Conservation (phyloP, 2,113 vertebrate species). For the Furnarius figulus region DNA sequence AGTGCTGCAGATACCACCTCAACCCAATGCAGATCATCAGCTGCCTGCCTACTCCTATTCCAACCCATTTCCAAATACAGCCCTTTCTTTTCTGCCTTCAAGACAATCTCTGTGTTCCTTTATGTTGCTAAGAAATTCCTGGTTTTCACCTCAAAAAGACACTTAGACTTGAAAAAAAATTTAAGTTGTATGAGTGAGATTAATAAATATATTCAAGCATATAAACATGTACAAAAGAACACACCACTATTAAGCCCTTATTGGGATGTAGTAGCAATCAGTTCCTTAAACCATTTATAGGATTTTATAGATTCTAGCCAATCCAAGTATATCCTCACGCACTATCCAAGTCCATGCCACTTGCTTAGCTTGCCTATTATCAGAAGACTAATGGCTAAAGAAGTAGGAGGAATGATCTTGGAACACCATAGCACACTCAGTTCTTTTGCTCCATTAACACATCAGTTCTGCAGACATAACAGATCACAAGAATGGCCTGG, state of each 20-base stretch:
- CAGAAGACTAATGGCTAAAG: not conserved
- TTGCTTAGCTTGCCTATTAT: not conserved
- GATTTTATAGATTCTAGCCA: not conserved
- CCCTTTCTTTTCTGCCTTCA: not conserved
- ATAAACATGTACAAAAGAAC: not conserved
- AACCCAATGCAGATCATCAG: fast-evolving
- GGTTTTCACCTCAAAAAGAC: not conserved
- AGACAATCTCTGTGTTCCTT: not conserved
- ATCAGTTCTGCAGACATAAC: not conserved
- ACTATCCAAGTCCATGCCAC: not conserved
- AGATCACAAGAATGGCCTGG: not conserved
- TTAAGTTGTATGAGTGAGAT: not conserved
- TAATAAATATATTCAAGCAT: not conserved
- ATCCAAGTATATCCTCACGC: not conserved
- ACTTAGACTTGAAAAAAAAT: not conserved
- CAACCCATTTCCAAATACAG: not conserved
- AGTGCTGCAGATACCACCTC: not conserved
- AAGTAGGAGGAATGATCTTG: not conserved
- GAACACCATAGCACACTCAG: not conserved
- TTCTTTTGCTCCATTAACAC: not conserved
- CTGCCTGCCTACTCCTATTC: not conserved
- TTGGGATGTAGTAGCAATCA: not conserved
- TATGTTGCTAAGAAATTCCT: not conserved
- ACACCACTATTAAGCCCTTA: not conserved
- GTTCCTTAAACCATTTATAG: fast-evolving